Evolutionary conservation across 37 sponge, comb jelly and placozoan genomes (phyloP).

Genomic region (Oopsacas minuta): DNA sequence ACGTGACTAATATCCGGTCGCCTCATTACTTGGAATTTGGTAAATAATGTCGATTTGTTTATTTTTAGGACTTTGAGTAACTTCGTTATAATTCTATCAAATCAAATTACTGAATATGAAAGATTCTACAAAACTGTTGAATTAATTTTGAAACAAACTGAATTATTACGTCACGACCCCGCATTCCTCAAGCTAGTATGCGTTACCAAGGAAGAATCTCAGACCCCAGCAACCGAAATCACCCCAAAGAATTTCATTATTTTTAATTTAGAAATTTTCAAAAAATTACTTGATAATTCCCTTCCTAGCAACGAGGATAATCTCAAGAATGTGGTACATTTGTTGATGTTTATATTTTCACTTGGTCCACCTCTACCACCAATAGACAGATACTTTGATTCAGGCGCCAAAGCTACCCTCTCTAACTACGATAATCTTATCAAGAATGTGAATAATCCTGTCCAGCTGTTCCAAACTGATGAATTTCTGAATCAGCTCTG

Average conservation of each 20-base stretch:
- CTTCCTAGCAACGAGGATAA: not conserved
- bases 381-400: not conserved
- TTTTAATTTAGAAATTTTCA: not conserved
- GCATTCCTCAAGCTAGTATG: not conserved
- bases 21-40: too few relatives aligned
- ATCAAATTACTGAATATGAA: not conserved
- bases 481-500: not conserved
- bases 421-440: not conserved
- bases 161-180: not conserved
- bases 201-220: not conserved
- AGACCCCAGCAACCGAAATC: not conserved
- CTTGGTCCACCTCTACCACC: not conserved
- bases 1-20: too few relatives aligned
- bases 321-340: not conserved
- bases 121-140: not conserved
- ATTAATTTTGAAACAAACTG: not conserved
- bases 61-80: not conserved
- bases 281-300: not conserved
- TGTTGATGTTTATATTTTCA: not conserved
- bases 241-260: not conserved
- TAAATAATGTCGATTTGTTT: too few relatives aligned
- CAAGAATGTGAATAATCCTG: not conserved
- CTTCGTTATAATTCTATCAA: not conserved
- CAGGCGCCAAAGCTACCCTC: not conserved
- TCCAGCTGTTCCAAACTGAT: not conserved